Base-by-base conservation (phyloP, 2,888 invertebrate genomes). In the Pristionchus exspectatus region DNA sequence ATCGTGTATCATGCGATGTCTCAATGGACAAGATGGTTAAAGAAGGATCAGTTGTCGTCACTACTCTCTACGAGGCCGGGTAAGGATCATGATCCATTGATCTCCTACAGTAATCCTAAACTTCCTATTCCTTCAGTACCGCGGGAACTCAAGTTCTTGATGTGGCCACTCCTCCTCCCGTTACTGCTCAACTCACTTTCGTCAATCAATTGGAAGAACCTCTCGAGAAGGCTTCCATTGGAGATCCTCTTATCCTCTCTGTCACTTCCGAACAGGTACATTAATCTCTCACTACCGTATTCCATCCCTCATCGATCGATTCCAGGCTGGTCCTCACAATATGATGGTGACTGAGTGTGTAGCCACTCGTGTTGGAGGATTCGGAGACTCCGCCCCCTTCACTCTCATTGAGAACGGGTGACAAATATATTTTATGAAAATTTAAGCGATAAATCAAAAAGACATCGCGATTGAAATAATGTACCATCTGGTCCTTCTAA, bases 261-360 rank as follows among this genome's bases (percentile, higher is more conserved):
- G 93, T 94, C 90, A 93, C 93, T 72, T 93, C 93, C 27, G 95
- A 94, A 30, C 95, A 95, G 59, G 87, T 87, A 72, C n/a, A 33
- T n/a, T 86, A 63, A 2, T 18, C 50, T 44, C 66, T 21, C 18
- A 24, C 16, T 27, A 54, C 24, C 84, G 84, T 27, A 21, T 50
- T 12, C 38, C 21, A 18, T 77, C 77, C 50, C 81, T 81, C 30
- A 84, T 86, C 38, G n/a, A 63, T 86, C 66, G 30, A 50, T 72
- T 72, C 16, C 54, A 88, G 91, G 95, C 95, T 83, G 95, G 95
- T 38, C 95, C 95, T 14, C 94, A 94, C 92, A 95, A 95, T 90
- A 95, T 95, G 95, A 95, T 95, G 95, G 91, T 95, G 56, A 94
- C 95, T 88, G 95, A 95, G 86, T 95, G 95, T 90, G 93, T 93